These are phyloP conservation scores for Peromyscus californicus DNA, from an alignment of 2,113 vertebrate species.

Conservation along the genomic window DNA sequence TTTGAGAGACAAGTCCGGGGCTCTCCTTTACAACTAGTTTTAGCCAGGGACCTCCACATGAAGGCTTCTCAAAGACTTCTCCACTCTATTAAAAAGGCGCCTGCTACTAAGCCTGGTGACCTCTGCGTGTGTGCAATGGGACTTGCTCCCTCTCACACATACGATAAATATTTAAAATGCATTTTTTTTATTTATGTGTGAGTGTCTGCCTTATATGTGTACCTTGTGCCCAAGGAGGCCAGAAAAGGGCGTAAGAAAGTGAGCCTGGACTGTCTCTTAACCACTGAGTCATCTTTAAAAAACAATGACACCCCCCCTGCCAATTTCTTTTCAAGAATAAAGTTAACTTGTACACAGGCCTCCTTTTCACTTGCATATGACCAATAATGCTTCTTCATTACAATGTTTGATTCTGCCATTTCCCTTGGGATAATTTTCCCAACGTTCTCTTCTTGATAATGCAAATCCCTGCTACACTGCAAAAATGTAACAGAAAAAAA, in stretches of 20 bases:
- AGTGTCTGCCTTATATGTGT: not conserved
- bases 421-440: not conserved
- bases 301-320: not conserved
- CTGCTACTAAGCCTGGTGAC: not conserved
- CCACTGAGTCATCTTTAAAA: not conserved
- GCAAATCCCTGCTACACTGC: not conserved
- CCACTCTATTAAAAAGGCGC: not conserved
- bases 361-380: not conserved
- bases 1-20: not conserved
- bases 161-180: not conserved
- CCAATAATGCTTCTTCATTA: not conserved
- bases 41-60: not conserved
- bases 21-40: not conserved
- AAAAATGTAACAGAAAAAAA: not conserved
- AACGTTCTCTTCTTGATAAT: constrained; percentile 12
- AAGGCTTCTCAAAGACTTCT: not conserved
- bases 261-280: not conserved
- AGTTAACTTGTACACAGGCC: not conserved
- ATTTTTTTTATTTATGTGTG: not conserved
- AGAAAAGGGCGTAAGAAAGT: not conserved
- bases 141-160: not conserved
- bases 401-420: not conserved
- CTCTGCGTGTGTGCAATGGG: not conserved
- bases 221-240: not conserved
- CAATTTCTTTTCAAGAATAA: not conserved